A percentile compares a stretch with the other conserved stretches of the same genome.
phyloP scores from a whole-genome alignment of 2,797 vertebrate species.

The Myiotriccus ornatus region DNA sequence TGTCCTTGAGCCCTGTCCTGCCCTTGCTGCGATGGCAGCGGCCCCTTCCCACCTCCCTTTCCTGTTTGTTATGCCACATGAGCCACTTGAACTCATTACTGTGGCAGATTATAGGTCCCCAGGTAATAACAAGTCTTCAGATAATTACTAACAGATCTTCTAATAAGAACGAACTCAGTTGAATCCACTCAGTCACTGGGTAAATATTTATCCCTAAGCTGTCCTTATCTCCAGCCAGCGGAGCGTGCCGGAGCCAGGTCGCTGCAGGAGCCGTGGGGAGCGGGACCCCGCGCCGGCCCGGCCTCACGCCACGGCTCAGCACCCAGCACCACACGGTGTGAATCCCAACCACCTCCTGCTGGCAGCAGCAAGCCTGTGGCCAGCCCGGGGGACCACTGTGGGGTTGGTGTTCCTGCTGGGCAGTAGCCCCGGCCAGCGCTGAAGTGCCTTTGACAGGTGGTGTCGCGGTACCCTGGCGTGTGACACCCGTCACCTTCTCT shows the following conservation, averaged over 20 bases:
- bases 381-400: not conserved
- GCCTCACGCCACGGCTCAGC: rapidly evolving
- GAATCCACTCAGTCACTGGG: constrained; percentile 56
- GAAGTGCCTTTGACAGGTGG: rapidly evolving
- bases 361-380: not conserved
- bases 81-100: constrained; percentile 68
- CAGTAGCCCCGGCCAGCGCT: rapidly evolving
- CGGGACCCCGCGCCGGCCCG: rapidly evolving
- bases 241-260: not conserved
- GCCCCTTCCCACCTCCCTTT: constrained; percentile 35
- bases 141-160: constrained; percentile 71
- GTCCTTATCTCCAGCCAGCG: not conserved
- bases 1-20: constrained; percentile 57
- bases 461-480: not conserved
- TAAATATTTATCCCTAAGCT: constrained; percentile 39
- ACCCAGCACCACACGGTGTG: rapidly evolving
- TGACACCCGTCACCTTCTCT: not conserved
- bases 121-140: constrained; percentile 51
- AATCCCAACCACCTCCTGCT: not conserved
- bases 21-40: not conserved
- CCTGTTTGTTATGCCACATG: constrained; percentile 69
- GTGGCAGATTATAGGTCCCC: constrained; percentile 62
- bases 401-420: rapidly evolving
- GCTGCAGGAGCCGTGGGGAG: not conserved
- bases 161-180: constrained; percentile 59